A percentile compares a stretch with the other conserved stretches of the same genome.
Conservation (phyloP, 2,888 invertebrate genomes). For the Athalia cordata region DNA sequence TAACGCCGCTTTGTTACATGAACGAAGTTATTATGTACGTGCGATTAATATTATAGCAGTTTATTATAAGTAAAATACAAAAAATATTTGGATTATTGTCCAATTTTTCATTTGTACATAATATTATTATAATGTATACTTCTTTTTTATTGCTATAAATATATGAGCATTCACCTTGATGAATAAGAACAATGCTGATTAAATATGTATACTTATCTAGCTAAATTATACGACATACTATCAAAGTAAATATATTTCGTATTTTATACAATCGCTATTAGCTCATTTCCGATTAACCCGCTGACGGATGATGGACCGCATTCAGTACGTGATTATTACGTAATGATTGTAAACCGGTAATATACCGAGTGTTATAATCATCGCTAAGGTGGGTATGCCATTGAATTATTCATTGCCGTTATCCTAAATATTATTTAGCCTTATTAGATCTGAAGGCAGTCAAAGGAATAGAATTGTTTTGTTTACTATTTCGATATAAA, state of each 20-base stretch:
- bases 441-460: slow-evolving; percentile 11
- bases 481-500: slow-evolving; percentile 2
- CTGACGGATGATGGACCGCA: neutral
- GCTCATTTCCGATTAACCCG: slow-evolving; percentile 8
- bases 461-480: neutral
- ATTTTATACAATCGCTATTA: slow-evolving; percentile 62
- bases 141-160: slow-evolving; percentile 64
- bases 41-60: slow-evolving; percentile 30
- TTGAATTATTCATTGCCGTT: no score
- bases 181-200: slow-evolving; percentile 54
- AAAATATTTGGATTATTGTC: slow-evolving; percentile 39
- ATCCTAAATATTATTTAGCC: neutral
- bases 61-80: slow-evolving; percentile 24
- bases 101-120: slow-evolving; percentile 56
- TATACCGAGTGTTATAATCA: no score
- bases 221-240: slow-evolving; percentile 69
- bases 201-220: slow-evolving; percentile 68
- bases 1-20: slow-evolving; percentile 30
- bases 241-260: slow-evolving; percentile 70
- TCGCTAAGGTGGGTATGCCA: no score
- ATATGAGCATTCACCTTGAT: slow-evolving; percentile 47
- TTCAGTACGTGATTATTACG: neutral
- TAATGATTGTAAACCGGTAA: no score
- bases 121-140: slow-evolving; percentile 51
- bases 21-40: slow-evolving; percentile 11